Base-by-base conservation (phyloP, 2,113 vertebrate genomes). In the Uropsilus gracilis region DNA sequence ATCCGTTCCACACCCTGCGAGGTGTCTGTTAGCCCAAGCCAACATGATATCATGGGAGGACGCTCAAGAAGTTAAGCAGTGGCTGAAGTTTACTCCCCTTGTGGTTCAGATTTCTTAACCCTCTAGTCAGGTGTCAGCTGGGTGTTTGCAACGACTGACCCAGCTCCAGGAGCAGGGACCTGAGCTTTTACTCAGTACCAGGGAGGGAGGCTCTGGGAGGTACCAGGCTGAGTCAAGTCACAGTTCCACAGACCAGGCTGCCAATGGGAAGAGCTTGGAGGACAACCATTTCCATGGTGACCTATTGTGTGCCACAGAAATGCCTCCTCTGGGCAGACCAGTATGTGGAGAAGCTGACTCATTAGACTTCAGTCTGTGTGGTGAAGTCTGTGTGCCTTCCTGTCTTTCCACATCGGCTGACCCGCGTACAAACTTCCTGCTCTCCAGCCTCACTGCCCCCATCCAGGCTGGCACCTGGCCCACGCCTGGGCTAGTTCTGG, bases 341-440 rank as follows among this genome's bases (percentile, higher is more conserved):
- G 28, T 30, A 26, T 4, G 64, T 44, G 20, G 4, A 37, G 20
- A 44, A 46, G 34, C 8, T 5, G 10, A 3, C 30, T 46, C 84
- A 17, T 50, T 30, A 59, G 55, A 26, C 30, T 22, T 42, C n/a
- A 18, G 34, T n/a, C 8, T 13, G n/a, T 22, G 26, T n/a, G 10
- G 28, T 0, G 18, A 46, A 10, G 30, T 10, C 8, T 2, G 0
- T 37, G 20, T 9, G 4, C 30, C 28, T 17, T 28, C 44, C 1
- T 5, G 0, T 69, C 34, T 68, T 50, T 66, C 44, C 61, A 68
- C 18, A 3, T 37, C 2, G n/a, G 8, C 22, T 28, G 14, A 1
- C 17, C 20, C 2, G 0, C 59, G 63, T 12, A 39, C 28, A 42
- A 59, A 55, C n/a, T 32, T 7, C 34, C 26, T 0, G 14, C 4